Base-by-base conservation (phyloP, 2,113 vertebrate genomes). In the Petromus typicus region DNA sequence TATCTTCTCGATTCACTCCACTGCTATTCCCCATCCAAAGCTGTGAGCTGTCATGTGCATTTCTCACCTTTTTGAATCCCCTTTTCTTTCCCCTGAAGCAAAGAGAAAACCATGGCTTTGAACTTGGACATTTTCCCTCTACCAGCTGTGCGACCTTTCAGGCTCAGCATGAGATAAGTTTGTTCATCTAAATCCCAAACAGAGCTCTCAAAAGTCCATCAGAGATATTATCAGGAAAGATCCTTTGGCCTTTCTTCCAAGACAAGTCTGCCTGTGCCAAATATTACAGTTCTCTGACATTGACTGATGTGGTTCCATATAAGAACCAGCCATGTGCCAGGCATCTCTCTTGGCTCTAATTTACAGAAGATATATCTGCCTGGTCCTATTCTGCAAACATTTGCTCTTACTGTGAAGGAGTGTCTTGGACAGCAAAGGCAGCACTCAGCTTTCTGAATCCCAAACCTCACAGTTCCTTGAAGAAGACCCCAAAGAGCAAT, bases 131-230 rank as follows among this genome's bases (percentile, higher is more conserved):
- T 85, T 92, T 90, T 90, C 63, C 63, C 71, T 88, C 73, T 83
- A 75, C 82, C 86, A 92, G 73, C 66, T 48, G 71, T 71, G 54
- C 57, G 82, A 92, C 86, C 71, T 96, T 97, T 94, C 51, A 59
- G 71, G 37, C 69, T 93, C 95, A 94, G 71, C 82, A 88, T 90
- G 93, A 86, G 82, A 76, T 95, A 59, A 76, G 59, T 96, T 96
- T 96, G 82, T 78, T 71, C 45, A 69, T 89, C 91, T 94, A 90
- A 81, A 92, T 96, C 76, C 64, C 87, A 93, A 93, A 92, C 23
- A 51, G 27, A 78, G 63, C 71, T 95, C 61, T 95, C 71, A 79
- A 87, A 95, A 95, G 69, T 84, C 85, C 66, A 17, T 18, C 61
- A 86, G 20, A 80, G 78, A 85, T 92, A 54, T 48, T 43, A 56